Conservation (phyloP, 2,888 invertebrate species). For the Aphidoletes aphidimyza region DNA sequence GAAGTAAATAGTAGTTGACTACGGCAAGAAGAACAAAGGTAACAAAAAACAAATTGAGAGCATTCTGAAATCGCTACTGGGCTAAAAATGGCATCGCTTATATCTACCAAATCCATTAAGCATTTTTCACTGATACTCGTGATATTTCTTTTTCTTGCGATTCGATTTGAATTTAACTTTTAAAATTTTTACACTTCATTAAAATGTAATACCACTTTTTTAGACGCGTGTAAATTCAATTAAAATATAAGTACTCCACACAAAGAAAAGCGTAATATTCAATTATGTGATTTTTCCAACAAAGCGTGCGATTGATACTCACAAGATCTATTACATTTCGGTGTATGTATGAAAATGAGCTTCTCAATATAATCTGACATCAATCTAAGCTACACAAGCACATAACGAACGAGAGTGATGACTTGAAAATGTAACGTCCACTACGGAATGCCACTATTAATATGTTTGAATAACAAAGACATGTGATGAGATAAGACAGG, state of each 20-base stretch:
- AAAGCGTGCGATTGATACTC: background rate
- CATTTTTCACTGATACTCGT: too few relatives aligned
- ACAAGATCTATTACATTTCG: constrained; percentile 11
- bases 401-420: too few relatives aligned
- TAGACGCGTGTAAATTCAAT: too few relatives aligned
- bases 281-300: too few relatives aligned
- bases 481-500: background rate
- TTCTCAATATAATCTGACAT: background rate
- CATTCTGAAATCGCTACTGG: background rate
- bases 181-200: too few relatives aligned
- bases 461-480: background rate
- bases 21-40: background rate
- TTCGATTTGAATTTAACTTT: background rate
- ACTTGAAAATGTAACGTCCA: background rate
- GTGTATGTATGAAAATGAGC: background rate
- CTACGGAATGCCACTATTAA: background rate
- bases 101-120: background rate
- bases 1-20: background rate
- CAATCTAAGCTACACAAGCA: too few relatives aligned
- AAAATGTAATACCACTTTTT: too few relatives aligned
- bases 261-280: too few relatives aligned
- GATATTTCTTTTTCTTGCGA: too few relatives aligned
- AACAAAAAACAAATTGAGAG: background rate
- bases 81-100: background rate
- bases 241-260: background rate